phyloP scores from a whole-genome alignment of 2,113 vertebrate species.

The Neoarius graeffei region DNA sequence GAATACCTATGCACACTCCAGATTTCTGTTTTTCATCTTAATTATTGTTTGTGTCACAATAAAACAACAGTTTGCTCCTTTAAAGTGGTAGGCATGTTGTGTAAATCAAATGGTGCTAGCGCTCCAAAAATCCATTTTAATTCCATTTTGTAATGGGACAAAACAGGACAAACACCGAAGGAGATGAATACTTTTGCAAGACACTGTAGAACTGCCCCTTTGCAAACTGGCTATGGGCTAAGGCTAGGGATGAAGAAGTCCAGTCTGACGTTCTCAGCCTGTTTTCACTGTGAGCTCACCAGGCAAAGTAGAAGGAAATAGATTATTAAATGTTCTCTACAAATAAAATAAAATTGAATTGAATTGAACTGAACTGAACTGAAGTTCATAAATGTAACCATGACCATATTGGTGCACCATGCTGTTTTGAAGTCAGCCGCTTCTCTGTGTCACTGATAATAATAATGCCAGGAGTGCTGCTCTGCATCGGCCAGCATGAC shows the following conservation, averaged over 20 bases:
- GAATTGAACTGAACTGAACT: background rate
- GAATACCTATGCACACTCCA: too few relatives aligned
- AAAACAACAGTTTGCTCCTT: too few relatives aligned
- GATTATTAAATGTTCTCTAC: conserved; percentile 3
- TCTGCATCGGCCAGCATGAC: background rate
- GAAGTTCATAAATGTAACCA: background rate
- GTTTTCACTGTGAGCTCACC: too few relatives aligned
- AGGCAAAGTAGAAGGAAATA: background rate
- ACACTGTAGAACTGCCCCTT: too few relatives aligned
- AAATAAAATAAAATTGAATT: background rate
- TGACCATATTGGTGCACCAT: background rate
- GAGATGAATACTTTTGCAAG: too few relatives aligned
- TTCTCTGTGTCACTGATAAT: conserved; percentile 13
- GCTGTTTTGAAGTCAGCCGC: background rate
- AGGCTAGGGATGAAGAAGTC: background rate
- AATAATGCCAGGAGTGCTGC: background rate
- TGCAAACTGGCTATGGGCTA: background rate
- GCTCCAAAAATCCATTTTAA: too few relatives aligned
- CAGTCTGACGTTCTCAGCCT: background rate
- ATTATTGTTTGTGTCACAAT: too few relatives aligned
- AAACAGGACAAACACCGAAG: too few relatives aligned
- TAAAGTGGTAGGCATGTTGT: too few relatives aligned
- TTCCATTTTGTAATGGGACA: too few relatives aligned
- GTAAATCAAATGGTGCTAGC: too few relatives aligned
- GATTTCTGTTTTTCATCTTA: too few relatives aligned